These are phyloP conservation scores for Hydractinia echinata DNA, from an alignment of 30 jellyfish, hydroid and myxozoan genomes.

Conservation along the genomic window DNA sequence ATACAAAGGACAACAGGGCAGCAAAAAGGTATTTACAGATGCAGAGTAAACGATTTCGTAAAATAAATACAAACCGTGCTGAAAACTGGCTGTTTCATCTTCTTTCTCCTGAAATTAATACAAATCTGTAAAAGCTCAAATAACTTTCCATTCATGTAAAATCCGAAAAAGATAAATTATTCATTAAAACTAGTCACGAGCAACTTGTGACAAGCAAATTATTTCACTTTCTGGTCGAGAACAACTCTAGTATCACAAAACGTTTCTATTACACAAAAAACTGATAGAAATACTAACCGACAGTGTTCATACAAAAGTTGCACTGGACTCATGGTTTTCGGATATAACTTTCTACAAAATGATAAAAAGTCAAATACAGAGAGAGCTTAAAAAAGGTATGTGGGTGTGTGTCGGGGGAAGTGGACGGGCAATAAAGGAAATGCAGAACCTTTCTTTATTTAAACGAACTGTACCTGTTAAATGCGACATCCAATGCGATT, in stretches of 20 bases:
- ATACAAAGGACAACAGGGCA: too few relatives aligned
- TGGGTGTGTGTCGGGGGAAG: neutral
- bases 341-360: conserved; percentile 55
- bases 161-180: too few relatives aligned
- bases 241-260: too few relatives aligned
- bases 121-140: neutral
- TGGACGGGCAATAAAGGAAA: neutral
- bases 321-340: conserved; percentile 66
- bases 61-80: conserved; percentile 5
- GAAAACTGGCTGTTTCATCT: conserved; percentile 3
- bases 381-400: neutral
- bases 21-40: too few relatives aligned
- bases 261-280: too few relatives aligned
- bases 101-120: neutral
- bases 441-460: neutral
- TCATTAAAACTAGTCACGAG: too few relatives aligned
- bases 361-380: neutral
- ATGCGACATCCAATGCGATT: neutral
- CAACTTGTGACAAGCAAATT: too few relatives aligned
- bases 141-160: too few relatives aligned
- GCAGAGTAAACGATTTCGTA: too few relatives aligned
- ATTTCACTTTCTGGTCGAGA: too few relatives aligned
- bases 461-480: conserved; percentile 7
- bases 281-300: conserved; percentile 24
- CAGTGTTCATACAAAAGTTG: conserved; percentile 39